A percentile compares a stretch with the other conserved stretches of the same genome.
phyloP scores from a whole-genome alignment of 2,113 vertebrate species.

The Rhynchopsitta pachyrhyncha region DNA sequence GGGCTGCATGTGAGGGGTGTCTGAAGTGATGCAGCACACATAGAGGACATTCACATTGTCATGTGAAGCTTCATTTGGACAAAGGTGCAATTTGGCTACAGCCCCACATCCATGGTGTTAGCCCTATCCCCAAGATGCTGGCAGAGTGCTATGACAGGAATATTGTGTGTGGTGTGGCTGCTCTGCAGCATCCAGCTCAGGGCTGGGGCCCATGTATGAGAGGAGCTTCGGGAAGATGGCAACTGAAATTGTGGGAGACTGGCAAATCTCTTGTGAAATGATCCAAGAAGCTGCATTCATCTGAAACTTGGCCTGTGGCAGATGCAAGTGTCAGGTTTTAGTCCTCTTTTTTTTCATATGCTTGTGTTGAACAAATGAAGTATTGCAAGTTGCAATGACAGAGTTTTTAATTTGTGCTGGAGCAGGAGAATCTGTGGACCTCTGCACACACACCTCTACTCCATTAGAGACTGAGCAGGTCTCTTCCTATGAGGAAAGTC shows the following conservation, averaged over 20 bases:
- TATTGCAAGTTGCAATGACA: not conserved
- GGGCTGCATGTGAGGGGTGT: not conserved
- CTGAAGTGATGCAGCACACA: accelerated
- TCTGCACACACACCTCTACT: accelerated
- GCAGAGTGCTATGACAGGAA: not conserved
- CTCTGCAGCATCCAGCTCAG: not conserved
- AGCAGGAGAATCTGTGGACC: not conserved
- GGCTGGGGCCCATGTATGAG: accelerated
- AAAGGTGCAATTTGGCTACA: not conserved
- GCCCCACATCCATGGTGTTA: not conserved
- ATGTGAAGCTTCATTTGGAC: not conserved
- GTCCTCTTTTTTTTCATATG: not conserved
- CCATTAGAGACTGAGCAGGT: not conserved
- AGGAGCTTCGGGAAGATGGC: not conserved
- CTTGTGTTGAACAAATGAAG: not conserved
- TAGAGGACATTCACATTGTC: not conserved
- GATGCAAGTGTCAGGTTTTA: not conserved
- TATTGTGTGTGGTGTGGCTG: not conserved
- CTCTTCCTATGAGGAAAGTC: not conserved
- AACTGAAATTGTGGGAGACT: not conserved
- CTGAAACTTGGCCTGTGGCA: not conserved
- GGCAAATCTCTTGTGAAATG: not conserved
- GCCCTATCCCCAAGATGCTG: not conserved
- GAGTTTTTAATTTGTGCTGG: not conserved
- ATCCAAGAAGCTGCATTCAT: not conserved